phyloP scores from a whole-genome alignment of 92 coral and sea anemone genomes.

The Phenganax stokvisi region DNA sequence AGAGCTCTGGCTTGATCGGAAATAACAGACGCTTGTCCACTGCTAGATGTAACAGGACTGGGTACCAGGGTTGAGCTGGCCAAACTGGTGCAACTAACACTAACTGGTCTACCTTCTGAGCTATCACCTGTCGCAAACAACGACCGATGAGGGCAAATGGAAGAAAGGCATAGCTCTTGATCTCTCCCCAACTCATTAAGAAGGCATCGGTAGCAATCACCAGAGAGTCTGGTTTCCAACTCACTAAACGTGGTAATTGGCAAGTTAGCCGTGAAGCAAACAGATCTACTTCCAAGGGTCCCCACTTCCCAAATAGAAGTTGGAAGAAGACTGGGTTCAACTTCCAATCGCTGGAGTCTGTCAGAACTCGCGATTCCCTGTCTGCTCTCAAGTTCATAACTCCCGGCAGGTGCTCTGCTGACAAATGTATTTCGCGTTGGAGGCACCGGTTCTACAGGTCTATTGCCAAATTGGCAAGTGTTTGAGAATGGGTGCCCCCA shows the following conservation, averaged over 20 bases:
- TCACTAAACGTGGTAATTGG: conserved; percentile 11
- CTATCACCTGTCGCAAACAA: neutral
- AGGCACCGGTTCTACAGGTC: too few relatives aligned
- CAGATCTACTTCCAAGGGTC: conserved; percentile 21
- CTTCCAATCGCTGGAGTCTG: conserved; percentile 28
- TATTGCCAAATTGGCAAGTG: too few relatives aligned
- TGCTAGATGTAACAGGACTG: neutral
- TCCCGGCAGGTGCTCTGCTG: too few relatives aligned
- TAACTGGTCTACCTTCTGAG: conserved; percentile 2
- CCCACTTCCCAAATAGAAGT: neutral
- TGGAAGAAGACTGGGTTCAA: neutral
- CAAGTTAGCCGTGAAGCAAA: conserved; percentile 15
- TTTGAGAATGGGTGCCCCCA: too few relatives aligned
- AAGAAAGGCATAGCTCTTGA: conserved; percentile 8
- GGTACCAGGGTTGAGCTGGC: conserved; percentile 28
- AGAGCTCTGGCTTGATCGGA: conserved; percentile 6
- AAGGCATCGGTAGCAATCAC: neutral
- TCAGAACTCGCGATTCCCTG: neutral
- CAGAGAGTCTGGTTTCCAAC: conserved; percentile 9
- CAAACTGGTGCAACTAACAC: conserved; percentile 14
- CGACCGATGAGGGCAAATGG: conserved; percentile 26
- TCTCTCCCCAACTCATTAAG: neutral
- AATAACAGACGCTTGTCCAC: neutral
- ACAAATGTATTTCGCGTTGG: too few relatives aligned
- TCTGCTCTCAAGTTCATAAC: neutral